Conservation (phyloP, 2,888 invertebrate genomes). For the Troilus luridus region DNA sequence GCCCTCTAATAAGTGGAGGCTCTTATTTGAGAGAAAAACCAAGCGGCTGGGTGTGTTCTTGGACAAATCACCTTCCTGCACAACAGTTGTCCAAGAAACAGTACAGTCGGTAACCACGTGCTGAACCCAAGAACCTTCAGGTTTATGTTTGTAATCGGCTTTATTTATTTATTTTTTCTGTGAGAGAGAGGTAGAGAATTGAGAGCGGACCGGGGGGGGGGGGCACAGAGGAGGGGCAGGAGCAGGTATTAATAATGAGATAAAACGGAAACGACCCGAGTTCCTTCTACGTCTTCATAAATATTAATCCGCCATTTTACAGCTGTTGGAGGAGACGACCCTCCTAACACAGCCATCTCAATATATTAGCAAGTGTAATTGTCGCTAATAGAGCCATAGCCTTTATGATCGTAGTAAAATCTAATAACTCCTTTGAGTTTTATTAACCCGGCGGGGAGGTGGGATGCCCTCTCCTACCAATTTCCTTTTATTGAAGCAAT, state of each 20-base stretch:
- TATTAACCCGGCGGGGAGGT: background rate
- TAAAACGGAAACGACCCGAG: conserved; percentile 14
- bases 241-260: background rate
- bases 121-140: too few relatives aligned
- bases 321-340: background rate
- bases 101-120: too few relatives aligned
- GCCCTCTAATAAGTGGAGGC: too few relatives aligned
- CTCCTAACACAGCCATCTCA: conserved; percentile 24
- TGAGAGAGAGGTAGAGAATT: background rate
- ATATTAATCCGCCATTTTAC: conserved; percentile 33
- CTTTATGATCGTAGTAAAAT: background rate
- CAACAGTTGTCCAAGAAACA: too few relatives aligned
- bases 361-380: conserved; percentile 38
- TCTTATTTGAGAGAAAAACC: too few relatives aligned
- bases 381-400: background rate
- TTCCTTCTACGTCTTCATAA: conserved; percentile 16
- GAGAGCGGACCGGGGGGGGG: background rate
- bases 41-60: too few relatives aligned
- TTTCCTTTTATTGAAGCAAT: background rate
- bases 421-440: background rate
- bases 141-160: too few relatives aligned
- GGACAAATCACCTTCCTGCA: too few relatives aligned
- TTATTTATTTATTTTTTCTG: background rate
- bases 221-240: background rate
- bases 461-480: too few relatives aligned